Percentiles rank a stretch among this genome's conserved stretches.
phyloP scores from a whole-genome alignment of 2,797 vertebrate species.

The Mormyrops attenuatus region DNA sequence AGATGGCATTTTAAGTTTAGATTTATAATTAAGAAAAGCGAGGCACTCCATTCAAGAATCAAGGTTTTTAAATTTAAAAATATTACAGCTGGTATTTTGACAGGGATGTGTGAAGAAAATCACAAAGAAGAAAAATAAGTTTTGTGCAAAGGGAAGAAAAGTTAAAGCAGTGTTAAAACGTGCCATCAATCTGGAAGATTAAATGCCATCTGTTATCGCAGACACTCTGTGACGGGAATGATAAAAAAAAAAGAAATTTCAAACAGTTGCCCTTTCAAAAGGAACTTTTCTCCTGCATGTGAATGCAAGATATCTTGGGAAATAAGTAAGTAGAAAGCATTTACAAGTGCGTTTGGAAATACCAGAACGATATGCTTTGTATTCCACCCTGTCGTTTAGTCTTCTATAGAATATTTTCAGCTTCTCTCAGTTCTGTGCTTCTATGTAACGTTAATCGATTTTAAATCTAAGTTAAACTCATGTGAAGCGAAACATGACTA shows the following conservation, averaged over 20 bases:
- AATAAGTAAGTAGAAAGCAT: slow-evolving; percentile 55
- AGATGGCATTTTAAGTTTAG: background rate
- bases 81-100: background rate
- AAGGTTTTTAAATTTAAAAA: background rate
- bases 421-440: background rate
- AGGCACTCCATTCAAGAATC: background rate
- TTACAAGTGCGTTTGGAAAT: background rate
- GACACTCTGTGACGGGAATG: background rate
- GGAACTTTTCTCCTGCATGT: slow-evolving; percentile 25
- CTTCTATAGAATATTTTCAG: background rate
- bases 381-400: background rate
- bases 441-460: background rate
- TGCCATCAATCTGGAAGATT: slow-evolving; percentile 9
- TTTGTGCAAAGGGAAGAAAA: background rate
- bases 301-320: background rate
- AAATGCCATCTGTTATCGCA: slow-evolving; percentile 24
- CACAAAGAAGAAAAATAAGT: background rate
- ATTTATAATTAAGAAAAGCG: background rate
- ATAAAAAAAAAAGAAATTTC: slow-evolving; percentile 13
- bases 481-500: background rate
- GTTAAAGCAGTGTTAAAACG: background rate
- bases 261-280: slow-evolving; percentile 20
- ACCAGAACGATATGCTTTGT: background rate
- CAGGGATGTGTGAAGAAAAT: background rate
- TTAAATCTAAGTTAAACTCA: slow-evolving; percentile 8